Conservation (phyloP, 2,888 invertebrate genomes). For the Formica aserva region DNA sequence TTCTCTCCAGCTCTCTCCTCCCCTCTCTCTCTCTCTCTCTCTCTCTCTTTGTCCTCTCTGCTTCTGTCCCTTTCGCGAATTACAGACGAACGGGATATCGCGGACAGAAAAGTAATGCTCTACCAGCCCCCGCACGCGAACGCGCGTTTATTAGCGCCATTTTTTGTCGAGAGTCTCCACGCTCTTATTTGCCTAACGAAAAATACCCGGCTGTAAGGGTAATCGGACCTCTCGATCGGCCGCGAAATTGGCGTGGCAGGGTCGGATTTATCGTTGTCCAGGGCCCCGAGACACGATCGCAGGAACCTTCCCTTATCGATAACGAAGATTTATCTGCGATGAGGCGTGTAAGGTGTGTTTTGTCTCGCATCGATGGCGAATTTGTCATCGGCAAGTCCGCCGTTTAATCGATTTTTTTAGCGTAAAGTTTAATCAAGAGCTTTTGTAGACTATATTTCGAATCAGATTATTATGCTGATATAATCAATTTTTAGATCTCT, state of each 20-base stretch:
- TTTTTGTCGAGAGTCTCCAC: constrained; percentile 36
- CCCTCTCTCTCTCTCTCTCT: neutral
- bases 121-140: neutral
- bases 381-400: constrained; percentile 5
- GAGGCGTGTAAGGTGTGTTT: constrained; percentile 21
- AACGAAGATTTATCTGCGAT: constrained; percentile 48
- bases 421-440: neutral
- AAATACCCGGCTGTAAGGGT: constrained; percentile 37
- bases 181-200: constrained; percentile 54
- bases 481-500: neutral
- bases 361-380: constrained; percentile 18
- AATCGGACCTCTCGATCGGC: constrained; percentile 51
- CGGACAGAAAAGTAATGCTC: constrained; percentile 40
- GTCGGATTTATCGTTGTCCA: constrained; percentile 38
- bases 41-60: neutral
- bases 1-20: constrained; percentile 14
- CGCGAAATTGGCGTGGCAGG: constrained; percentile 48
- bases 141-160: constrained; percentile 51
- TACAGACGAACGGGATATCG: constrained; percentile 33
- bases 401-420: neutral
- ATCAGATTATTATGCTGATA: neutral
- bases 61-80: constrained; percentile 12
- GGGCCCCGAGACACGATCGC: constrained; percentile 18
- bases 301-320: constrained; percentile 20
- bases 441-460: neutral